Percentiles rank a stretch among this genome's conserved stretches.
These are phyloP conservation scores for Rallus crepitans DNA, from an alignment of 2,797 vertebrate genomes.

Conservation along the genomic window DNA sequence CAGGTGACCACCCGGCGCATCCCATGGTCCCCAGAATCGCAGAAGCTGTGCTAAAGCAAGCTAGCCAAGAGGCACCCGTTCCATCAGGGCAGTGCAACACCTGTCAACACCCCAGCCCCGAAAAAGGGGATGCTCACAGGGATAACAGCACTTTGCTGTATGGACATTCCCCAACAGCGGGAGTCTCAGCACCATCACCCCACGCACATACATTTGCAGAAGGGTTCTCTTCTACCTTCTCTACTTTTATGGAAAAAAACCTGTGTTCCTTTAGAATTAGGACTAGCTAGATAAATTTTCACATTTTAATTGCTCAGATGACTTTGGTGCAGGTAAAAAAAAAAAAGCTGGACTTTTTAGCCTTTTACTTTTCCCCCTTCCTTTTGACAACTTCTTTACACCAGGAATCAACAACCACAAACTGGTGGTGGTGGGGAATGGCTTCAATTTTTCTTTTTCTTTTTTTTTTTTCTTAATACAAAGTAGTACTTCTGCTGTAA, in stretches of 20 bases:
- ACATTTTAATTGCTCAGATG: not conserved
- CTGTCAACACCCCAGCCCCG: accelerated
- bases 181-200: accelerated
- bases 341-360: not conserved
- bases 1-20: accelerated
- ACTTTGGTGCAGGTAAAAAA: not conserved
- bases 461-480: not conserved
- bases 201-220: accelerated
- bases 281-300: no score
- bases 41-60: accelerated
- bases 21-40: accelerated
- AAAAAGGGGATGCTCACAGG: accelerated
- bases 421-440: accelerated
- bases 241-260: not conserved
- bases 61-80: not conserved
- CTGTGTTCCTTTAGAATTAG: not conserved
- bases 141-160: not conserved
- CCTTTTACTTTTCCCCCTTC: no score
- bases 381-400: not conserved
- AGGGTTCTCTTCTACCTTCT: not conserved
- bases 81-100: accelerated
- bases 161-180: accelerated
- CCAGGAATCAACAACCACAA: not conserved
- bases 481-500: not conserved
- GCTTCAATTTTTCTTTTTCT: not conserved